These are phyloP conservation scores for Cranoglanis bouderius DNA, from an alignment of 2,113 vertebrate species.

Conservation along the genomic window DNA sequence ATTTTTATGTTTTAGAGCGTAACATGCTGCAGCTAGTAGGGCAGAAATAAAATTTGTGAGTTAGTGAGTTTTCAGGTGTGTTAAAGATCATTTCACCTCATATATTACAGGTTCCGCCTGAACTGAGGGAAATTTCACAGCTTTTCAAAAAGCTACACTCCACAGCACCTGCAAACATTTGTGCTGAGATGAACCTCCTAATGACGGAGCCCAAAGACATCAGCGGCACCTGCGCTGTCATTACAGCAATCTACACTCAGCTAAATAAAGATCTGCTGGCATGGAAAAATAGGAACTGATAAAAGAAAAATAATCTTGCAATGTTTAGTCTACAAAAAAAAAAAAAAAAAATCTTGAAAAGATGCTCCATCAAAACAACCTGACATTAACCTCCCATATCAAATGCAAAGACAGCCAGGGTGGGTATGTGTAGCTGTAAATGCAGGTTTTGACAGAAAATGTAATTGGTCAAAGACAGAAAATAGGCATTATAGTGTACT, in stretches of 20 bases:
- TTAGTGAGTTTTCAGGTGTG: constrained; percentile 29
- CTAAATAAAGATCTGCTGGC: neutral
- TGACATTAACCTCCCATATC: constrained; percentile 44
- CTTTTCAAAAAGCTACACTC: constrained; percentile 28
- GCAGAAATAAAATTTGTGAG: constrained; percentile 7
- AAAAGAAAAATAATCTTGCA: neutral
- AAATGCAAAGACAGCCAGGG: constrained; percentile 56
- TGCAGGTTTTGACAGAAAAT: constrained; percentile 31
- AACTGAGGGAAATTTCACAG: constrained; percentile 1
- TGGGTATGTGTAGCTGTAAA: constrained; percentile 49
- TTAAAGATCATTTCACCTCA: constrained; percentile 21
- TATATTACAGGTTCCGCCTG: constrained; percentile 13
- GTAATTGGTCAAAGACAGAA: constrained; percentile 20
- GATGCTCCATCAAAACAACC: constrained; percentile 26
- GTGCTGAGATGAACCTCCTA: constrained; percentile 7
- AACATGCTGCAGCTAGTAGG: constrained; percentile 25
- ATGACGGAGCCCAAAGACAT: constrained; percentile 17
- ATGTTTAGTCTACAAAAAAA: neutral
- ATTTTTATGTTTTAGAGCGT: constrained; percentile 21
- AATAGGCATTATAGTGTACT: neutral
- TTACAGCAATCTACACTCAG: neutral
- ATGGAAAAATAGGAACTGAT: constrained; percentile 1
- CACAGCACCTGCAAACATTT: constrained; percentile 20
- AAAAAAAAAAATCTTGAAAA: neutral
- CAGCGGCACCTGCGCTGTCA: constrained; percentile 1